These are phyloP conservation scores for crab-eating macaque (Macaca fascicularis) DNA, from an alignment of 2,113 vertebrate species.

Conservation along the genomic window DNA sequence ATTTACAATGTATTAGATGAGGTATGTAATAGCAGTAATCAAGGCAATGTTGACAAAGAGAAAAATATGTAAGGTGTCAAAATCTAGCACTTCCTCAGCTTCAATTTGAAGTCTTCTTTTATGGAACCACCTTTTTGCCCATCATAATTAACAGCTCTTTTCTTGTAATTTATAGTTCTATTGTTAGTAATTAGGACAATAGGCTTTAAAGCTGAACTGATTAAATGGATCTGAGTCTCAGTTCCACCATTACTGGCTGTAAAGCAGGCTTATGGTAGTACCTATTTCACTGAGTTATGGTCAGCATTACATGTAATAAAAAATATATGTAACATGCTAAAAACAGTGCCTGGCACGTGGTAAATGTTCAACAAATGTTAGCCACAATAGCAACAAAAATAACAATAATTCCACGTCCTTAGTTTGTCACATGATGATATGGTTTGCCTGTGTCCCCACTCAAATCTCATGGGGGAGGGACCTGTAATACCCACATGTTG, in stretches of 20 bases:
- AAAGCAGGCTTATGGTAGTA: neutral
- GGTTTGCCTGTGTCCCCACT: no score
- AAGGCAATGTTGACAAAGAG: neutral
- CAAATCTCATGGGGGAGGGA: no score
- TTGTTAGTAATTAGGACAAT: neutral
- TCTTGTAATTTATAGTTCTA: neutral
- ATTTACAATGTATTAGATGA: neutral
- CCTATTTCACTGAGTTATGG: neutral
- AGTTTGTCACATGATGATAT: neutral
- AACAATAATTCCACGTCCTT: neutral
- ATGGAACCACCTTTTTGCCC: neutral
- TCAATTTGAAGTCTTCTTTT: neutral
- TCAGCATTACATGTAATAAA: neutral
- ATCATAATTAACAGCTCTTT: constrained; percentile 4
- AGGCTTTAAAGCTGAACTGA: neutral
- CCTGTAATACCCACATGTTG: no score
- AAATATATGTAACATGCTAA: neutral
- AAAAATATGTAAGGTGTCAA: constrained; percentile 9
- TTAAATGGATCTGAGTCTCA: neutral
- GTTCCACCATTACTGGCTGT: neutral
- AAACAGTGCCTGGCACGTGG: neutral
- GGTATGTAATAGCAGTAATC: neutral
- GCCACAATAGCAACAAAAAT: neutral
- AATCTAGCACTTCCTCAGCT: neutral
- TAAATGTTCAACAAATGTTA: neutral